Evolutionary conservation across 1,140 invertebrate genomes (phyloP).

Genomic region (Piezodorus guildinii): DNA sequence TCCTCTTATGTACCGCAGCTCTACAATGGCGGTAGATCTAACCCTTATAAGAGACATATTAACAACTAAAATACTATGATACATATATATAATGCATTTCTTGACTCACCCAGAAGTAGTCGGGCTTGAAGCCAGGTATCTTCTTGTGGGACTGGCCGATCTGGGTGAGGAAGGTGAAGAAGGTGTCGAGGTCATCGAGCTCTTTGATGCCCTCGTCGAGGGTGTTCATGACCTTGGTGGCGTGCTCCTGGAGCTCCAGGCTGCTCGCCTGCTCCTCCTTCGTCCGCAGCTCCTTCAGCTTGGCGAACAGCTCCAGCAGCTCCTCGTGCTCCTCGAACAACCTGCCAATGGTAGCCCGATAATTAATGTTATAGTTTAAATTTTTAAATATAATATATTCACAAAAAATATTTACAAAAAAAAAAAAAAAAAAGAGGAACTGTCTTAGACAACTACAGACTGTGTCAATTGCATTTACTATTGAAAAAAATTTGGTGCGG

Average conservation of each 20-base stretch:
- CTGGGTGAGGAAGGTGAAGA: constrained; percentile 68
- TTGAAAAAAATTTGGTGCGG: too few relatives aligned
- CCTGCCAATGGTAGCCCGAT: constrained; percentile 37
- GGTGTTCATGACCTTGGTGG: constrained; percentile 76
- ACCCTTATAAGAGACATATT: too few relatives aligned
- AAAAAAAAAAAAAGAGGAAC: too few relatives aligned
- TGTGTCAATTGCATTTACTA: too few relatives aligned
- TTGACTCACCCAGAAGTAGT: constrained; percentile 74
- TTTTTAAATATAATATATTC: too few relatives aligned
- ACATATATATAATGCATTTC: too few relatives aligned
- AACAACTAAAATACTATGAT: too few relatives aligned
- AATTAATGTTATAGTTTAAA: too few relatives aligned
- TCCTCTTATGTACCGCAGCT: too few relatives aligned
- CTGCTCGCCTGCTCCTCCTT: constrained; percentile 68
- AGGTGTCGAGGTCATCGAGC: constrained; percentile 70
- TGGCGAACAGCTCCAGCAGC: constrained; percentile 65
- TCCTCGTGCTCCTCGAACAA: constrained; percentile 80
- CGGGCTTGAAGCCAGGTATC: constrained; percentile 71
- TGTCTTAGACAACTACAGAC: too few relatives aligned
- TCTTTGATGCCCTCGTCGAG: constrained; percentile 75
- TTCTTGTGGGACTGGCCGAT: constrained; percentile 69
- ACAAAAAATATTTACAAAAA: too few relatives aligned
- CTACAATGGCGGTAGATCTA: too few relatives aligned
- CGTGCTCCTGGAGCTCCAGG: constrained; percentile 73
- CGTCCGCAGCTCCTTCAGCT: constrained; percentile 64